Percentiles rank a stretch among this genome's conserved stretches.
These are phyloP conservation scores for Atherinosoma microstoma DNA, from an alignment of 2,797 vertebrate species.

Conservation along the genomic window DNA sequence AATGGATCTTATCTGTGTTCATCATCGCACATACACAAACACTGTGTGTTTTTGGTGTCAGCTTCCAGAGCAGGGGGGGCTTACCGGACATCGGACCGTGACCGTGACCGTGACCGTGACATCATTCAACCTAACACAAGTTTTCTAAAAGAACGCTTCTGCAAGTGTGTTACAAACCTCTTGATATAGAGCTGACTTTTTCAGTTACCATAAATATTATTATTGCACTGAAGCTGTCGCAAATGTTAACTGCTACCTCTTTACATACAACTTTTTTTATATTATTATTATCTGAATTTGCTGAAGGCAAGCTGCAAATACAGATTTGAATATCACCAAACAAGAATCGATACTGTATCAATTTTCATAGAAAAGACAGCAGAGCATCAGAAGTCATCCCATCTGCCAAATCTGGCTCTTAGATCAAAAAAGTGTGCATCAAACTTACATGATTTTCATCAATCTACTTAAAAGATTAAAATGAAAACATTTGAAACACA, in stretches of 20 bases:
- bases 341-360: background rate
- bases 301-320: background rate
- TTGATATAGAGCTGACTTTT: background rate
- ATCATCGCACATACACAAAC: slow-evolving; percentile 31
- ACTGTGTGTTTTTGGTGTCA: slow-evolving; percentile 51
- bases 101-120: slow-evolving; percentile 3
- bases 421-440: background rate
- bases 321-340: background rate
- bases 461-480: background rate
- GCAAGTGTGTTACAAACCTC: background rate
- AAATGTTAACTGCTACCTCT: background rate
- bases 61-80: slow-evolving; percentile 27
- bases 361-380: background rate
- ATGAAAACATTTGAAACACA: no score
- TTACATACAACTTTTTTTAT: background rate
- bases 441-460: background rate
- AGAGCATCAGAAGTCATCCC: background rate
- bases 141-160: background rate
- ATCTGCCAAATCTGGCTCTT: background rate
- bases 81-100: slow-evolving; percentile 16
- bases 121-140: slow-evolving; percentile 15
- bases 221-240: slow-evolving; percentile 1
- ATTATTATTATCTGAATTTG: background rate
- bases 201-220: background rate
- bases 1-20: slow-evolving; percentile 64